Evolutionary conservation across 2,888 invertebrate species (phyloP).

Genomic region (Drosophila neonasuta): DNA sequence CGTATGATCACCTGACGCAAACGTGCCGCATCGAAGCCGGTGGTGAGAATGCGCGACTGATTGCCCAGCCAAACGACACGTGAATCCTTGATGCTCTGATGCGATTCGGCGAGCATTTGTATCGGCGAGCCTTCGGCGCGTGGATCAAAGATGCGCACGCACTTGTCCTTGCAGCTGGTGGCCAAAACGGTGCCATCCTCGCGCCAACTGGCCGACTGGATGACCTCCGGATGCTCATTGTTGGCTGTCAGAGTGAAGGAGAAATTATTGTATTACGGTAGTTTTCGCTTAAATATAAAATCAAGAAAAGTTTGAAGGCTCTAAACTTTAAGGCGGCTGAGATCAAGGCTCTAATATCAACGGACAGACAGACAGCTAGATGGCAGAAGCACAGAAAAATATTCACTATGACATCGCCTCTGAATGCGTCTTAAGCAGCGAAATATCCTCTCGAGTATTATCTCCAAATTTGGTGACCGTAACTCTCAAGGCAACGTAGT

Average conservation of each 20-base stretch:
- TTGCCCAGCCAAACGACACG: slow-evolving; percentile 95
- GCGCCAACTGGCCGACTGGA: slow-evolving; percentile 95
- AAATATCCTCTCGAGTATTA: no score
- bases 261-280: no score
- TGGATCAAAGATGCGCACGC: slow-evolving; percentile 93
- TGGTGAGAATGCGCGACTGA: slow-evolving; percentile 91
- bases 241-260: slow-evolving; percentile 83
- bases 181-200: slow-evolving; percentile 90
- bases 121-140: slow-evolving; percentile 85
- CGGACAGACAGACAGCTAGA: no score
- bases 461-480: no score
- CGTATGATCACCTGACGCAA: slow-evolving; percentile 94
- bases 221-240: slow-evolving; percentile 91
- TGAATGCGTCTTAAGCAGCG: no score
- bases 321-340: no score
- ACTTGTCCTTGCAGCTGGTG: slow-evolving; percentile 96
- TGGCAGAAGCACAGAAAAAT: no score
- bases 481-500: no score
- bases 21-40: slow-evolving; percentile 94
- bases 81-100: slow-evolving; percentile 95
- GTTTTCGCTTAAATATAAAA: no score
- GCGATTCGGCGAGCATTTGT: slow-evolving; percentile 87
- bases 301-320: no score
- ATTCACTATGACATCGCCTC: no score
- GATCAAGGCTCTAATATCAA: no score